Base-by-base conservation (phyloP, 2,797 vertebrate species). In the Gymnopithys bicolor region DNA sequence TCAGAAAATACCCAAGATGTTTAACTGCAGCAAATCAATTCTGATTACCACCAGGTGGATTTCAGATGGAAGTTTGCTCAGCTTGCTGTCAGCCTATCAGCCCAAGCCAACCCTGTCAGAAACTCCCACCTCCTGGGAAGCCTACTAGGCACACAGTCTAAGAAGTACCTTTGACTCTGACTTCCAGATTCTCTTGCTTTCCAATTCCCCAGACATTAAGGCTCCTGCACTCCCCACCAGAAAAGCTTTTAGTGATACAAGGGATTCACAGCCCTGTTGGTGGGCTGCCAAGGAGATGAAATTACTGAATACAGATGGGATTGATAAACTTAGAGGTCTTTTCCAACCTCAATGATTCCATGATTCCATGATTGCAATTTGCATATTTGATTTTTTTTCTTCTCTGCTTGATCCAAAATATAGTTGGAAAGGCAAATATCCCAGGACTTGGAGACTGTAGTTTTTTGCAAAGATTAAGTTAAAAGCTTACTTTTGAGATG, bases 51-150 rank as follows among this genome's bases (percentile, higher is more conserved):
- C 63, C 62, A 84, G 69, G 66, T 83, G 87, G 71, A 78, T 62
- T 93, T 95, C 79, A 87, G 79, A 78, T 92, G 73, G 82, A 92
- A 85, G 64, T 33, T 46, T 89, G 23, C 69, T 87, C 59, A 88
- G 43, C 13, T 89, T 76, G 84, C 56, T 84, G 46, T 53, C 71
- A 74, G 43, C 1, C 1, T 51, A 68, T 68, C 60, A 19, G 46
- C 49, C 35, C 76, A 71, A 71, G 68, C 25, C 46, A 78, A 10
- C 13, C 21, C 58, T 93, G 62, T 32, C 56, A 95, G 84, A 89
- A 83, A 45, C 24, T 73, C 39, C 43, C 46, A 46, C 64, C 73
- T 77, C 67, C 55, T 87, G 53, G 62, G 66, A 71, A 87, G 52
- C 28, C 35, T 75, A 21, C 35, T 17, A 80, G 87, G 64, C 70